These are phyloP conservation scores for Rhinella marina DNA, from an alignment of 2,797 vertebrate species.

Conservation along the genomic window DNA sequence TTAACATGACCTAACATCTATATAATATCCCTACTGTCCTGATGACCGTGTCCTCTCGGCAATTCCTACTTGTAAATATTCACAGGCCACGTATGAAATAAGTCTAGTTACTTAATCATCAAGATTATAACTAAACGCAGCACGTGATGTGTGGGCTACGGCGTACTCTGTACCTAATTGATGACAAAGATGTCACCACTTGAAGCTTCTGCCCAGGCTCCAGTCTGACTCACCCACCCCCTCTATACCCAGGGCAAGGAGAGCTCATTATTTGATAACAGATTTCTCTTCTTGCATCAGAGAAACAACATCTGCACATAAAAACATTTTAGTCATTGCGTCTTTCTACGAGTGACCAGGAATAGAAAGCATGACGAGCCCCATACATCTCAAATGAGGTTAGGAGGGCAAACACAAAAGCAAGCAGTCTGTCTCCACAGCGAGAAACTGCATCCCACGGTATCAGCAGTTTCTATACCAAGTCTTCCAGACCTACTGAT, in stretches of 20 bases:
- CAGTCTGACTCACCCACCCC: slow-evolving; percentile 56
- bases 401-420: slow-evolving; percentile 41
- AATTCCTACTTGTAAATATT: slow-evolving; percentile 5
- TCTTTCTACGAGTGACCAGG: slow-evolving; percentile 50
- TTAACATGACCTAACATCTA: background rate
- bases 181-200: slow-evolving; percentile 60
- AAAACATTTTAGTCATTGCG: slow-evolving; percentile 58
- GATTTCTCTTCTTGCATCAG: slow-evolving; percentile 60
- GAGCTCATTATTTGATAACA: slow-evolving; percentile 62
- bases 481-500: background rate
- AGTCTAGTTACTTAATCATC: slow-evolving; percentile 38
- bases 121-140: background rate
- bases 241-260: slow-evolving; percentile 59
- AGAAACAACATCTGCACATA: slow-evolving; percentile 62
- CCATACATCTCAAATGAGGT: slow-evolving; percentile 41
- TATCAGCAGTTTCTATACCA: background rate
- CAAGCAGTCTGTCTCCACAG: background rate
- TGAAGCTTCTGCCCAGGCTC: slow-evolving; percentile 51
- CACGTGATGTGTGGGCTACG: slow-evolving; percentile 56
- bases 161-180: slow-evolving; percentile 36
- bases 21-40: background rate
- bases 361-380: slow-evolving; percentile 56
- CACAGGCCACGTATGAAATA: background rate
- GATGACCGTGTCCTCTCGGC: background rate
- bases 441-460: background rate